These are phyloP conservation scores for Scomber colias DNA, from an alignment of 2,113 vertebrate species.

Conservation along the genomic window DNA sequence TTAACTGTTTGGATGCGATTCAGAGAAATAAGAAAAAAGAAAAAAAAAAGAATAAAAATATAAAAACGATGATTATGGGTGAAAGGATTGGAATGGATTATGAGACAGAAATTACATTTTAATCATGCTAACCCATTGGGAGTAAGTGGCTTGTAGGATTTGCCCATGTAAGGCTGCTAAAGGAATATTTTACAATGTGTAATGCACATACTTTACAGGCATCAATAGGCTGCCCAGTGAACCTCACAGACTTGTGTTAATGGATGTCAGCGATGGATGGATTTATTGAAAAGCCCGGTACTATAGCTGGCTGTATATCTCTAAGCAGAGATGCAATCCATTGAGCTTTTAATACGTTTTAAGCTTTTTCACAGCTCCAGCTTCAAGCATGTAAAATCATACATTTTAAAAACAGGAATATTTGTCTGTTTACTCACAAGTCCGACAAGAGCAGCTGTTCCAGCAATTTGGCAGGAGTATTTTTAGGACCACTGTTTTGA, in stretches of 20 bases:
- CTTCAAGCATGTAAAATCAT: conserved; percentile 40
- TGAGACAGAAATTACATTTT: conserved; percentile 65
- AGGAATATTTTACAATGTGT: conserved; percentile 49
- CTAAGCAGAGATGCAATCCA: conserved; percentile 46
- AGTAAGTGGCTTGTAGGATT: conserved; percentile 65
- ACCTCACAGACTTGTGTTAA: conserved; percentile 34
- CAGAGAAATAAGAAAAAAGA: conserved; percentile 26
- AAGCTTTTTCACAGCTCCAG: conserved; percentile 53
- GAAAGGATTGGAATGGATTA: conserved; percentile 58
- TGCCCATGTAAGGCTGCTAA: conserved; percentile 56
- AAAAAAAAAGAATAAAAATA: neutral
- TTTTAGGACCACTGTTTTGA: conserved; percentile 65
- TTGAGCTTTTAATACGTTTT: conserved; percentile 67
- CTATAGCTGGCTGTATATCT: conserved; percentile 35
- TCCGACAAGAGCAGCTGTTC: conserved; percentile 48
- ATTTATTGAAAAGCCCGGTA: conserved; percentile 59
- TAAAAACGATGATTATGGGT: conserved; percentile 37
- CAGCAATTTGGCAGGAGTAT: conserved; percentile 53
- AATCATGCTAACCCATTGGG: conserved; percentile 60
- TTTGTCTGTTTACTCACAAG: conserved; percentile 44
- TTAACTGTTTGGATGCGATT: conserved; percentile 24
- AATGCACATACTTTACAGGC: conserved; percentile 42
- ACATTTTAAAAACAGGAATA: conserved; percentile 31
- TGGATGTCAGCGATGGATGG: conserved; percentile 52
- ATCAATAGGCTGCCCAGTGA: conserved; percentile 26